A percentile compares a stretch with the other conserved stretches of the same genome.
phyloP scores from a whole-genome alignment of 1,140 invertebrate genomes.

The Megathymus violae region DNA sequence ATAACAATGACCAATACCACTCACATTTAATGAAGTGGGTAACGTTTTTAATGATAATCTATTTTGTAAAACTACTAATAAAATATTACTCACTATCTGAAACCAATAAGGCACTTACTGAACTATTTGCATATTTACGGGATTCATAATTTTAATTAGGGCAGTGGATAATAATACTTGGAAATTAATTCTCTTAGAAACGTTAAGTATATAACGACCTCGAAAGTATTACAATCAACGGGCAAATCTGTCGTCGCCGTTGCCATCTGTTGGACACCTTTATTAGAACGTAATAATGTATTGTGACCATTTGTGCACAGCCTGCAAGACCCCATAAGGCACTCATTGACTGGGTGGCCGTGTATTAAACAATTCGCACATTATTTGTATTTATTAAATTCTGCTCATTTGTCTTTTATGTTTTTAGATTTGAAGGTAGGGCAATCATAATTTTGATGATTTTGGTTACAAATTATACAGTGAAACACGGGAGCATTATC shows the following conservation, averaged over 20 bases:
- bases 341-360: constrained; percentile 38
- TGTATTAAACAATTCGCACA: constrained; percentile 45
- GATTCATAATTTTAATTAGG: constrained; percentile 42
- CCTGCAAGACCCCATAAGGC: constrained; percentile 38
- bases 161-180: constrained; percentile 45
- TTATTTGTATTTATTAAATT: constrained; percentile 40
- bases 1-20: constrained; percentile 17
- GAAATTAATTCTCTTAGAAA: constrained; percentile 27
- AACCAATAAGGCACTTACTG: constrained; percentile 37
- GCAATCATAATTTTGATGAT: constrained; percentile 46
- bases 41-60: constrained; percentile 26
- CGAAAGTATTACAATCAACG: background rate
- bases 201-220: constrained; percentile 9
- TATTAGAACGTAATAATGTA: constrained; percentile 37
- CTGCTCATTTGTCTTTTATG: constrained; percentile 36
- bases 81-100: constrained; percentile 38
- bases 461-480: constrained; percentile 34
- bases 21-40: constrained; percentile 14
- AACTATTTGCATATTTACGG: constrained; percentile 28
- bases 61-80: constrained; percentile 21
- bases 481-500: background rate
- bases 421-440: constrained; percentile 41
- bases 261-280: background rate
- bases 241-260: background rate
- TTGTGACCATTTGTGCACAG: constrained; percentile 42